phyloP scores from a whole-genome alignment of 2,888 invertebrate species.

The Periphyllus acericola region DNA sequence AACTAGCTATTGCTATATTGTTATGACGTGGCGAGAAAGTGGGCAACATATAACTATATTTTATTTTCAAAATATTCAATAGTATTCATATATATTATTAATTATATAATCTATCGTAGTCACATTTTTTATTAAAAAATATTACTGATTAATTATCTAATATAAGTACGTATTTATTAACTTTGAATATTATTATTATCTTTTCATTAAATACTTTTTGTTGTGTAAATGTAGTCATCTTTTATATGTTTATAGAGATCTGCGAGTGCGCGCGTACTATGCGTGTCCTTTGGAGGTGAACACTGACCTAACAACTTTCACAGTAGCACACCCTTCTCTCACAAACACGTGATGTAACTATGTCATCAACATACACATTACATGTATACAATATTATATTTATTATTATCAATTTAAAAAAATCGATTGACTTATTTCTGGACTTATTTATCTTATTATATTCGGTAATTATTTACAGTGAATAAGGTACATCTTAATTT shows the following conservation, averaged over 20 bases:
- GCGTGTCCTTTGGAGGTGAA: conserved; percentile 58
- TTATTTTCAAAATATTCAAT: conserved; percentile 36
- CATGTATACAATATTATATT: neutral
- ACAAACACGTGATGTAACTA: conserved; percentile 58
- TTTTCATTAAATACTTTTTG: conserved; percentile 16
- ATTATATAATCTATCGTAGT: conserved; percentile 11
- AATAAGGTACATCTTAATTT: too few relatives aligned
- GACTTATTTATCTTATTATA: too few relatives aligned
- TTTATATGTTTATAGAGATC: conserved; percentile 13
- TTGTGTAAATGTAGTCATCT: conserved; percentile 19
- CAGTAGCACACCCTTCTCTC: conserved; percentile 62
- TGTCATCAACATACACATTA: conserved; percentile 50
- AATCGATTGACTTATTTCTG: neutral
- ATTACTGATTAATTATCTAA: neutral
- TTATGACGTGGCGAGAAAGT: conserved; percentile 57
- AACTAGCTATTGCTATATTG: conserved; percentile 21
- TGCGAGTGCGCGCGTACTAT: conserved; percentile 9
- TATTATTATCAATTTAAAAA: conserved; percentile 8
- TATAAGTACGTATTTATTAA: neutral
- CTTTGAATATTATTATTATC: neutral
- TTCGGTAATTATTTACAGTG: too few relatives aligned
- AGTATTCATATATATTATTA: neutral
- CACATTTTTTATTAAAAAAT: neutral
- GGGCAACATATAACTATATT: conserved; percentile 13
- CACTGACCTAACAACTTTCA: conserved; percentile 61